Evolutionary conservation across 2,113 vertebrate genomes (phyloP), one percentile per base, ranked within the genome.

Genomic region (Rousettus leschenaultii): DNA sequence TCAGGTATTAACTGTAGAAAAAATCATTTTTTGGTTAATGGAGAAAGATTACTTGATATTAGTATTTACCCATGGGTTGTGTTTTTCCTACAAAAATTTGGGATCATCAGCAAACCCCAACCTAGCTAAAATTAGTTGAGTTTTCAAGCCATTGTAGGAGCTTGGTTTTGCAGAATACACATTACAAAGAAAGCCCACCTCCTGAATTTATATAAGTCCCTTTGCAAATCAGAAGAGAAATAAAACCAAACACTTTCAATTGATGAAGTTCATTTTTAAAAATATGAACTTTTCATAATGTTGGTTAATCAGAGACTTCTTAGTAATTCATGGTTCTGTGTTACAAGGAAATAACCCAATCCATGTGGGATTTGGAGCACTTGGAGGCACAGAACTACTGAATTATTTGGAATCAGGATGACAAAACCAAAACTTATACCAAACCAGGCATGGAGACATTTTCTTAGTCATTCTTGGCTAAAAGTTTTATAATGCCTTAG

Each of bases 281-380:
- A 82, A 71, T 48, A 78, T 2, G 16, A 95, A 87, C 55, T 90
- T 89, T 87, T 68, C 92, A 22, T 63, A 74, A 83, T 73, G 35
- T 89, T 95, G 40, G 53, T 51, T 66, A 80, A 15, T 89, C 45
- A 95, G n/a, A 94, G 45, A 75, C 43, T 65, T 90, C 51, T 68
- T 59, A 95, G 57, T 94, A 75, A 94, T 83, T 86, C 70, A 92
- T 92, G 38, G 7, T 53, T 94, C 40, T 95, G 70, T 84, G 70
- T 90, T 90, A 80, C 65, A 95, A 95, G 43, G 75, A 86, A 92
- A 89, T 94, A 92, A 86, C 55, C 55, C 89, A 83, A 92, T 94
- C 63, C 86, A 75, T 83, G 65, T 84, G 89, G 63, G 63, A 89
- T 96, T 92, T 90, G 75, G 80, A 87, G 15, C 70, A 74, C 92